Evolutionary conservation across 1,140 invertebrate genomes (phyloP).

Genomic region (Drosophila subobscura): DNA sequence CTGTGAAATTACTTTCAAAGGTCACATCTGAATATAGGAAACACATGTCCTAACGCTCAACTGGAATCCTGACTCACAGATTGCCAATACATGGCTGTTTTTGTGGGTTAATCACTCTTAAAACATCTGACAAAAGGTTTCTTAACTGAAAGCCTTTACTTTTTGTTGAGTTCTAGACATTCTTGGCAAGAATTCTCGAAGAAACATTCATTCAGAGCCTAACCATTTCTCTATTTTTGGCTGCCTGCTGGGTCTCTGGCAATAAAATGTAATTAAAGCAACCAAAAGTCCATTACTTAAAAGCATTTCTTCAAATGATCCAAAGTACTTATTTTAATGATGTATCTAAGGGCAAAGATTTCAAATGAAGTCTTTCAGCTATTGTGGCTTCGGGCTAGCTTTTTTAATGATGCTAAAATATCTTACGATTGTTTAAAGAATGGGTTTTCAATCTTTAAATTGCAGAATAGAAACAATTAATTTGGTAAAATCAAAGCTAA

Average conservation of each 20-base stretch:
- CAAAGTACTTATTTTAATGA: constrained; percentile 30
- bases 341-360: constrained; percentile 3
- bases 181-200: not conserved
- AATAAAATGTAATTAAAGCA: constrained; percentile 18
- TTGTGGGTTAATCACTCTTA: too few relatives aligned
- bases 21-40: too few relatives aligned
- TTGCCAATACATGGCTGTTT: too few relatives aligned
- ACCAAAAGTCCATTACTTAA: constrained; percentile 5
- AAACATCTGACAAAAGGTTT: too few relatives aligned
- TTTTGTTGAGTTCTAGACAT: not conserved
- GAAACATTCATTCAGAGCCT: not conserved
- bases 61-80: too few relatives aligned
- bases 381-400: not conserved
- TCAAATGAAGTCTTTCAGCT: constrained; percentile 7
- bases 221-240: not conserved
- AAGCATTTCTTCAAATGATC: constrained; percentile 22
- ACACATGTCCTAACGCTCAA: too few relatives aligned
- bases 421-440: not conserved
- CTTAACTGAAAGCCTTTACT: not conserved
- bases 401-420: constrained; percentile 25
- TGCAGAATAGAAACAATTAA: too few relatives aligned
- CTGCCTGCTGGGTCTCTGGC: not conserved
- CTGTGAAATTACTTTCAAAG: not conserved
- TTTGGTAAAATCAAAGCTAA: too few relatives aligned
- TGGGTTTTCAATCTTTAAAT: not conserved